phyloP scores from a whole-genome alignment of 2,888 invertebrate species.

The Nematopogon swammerdamellus region DNA sequence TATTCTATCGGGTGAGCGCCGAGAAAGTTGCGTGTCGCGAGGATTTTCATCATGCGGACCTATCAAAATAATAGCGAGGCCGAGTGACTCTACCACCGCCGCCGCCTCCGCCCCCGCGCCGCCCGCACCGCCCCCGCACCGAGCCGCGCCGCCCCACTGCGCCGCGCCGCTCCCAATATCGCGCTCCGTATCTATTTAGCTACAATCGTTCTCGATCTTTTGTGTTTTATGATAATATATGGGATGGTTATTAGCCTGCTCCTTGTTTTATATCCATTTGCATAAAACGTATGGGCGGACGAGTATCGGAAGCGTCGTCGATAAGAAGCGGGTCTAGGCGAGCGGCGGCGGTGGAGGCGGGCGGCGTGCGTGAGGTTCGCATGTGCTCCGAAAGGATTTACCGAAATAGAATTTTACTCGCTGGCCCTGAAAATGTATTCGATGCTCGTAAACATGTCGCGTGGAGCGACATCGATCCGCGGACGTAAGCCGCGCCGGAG shows the following conservation, averaged over 20 bases:
- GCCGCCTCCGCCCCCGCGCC: too few species aligned
- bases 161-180: constrained; percentile 32
- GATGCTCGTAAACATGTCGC: background rate
- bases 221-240: constrained; percentile 37
- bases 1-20: too few species aligned
- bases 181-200: constrained; percentile 31
- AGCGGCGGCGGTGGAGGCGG: background rate
- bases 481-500: background rate
- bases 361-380: background rate
- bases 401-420: background rate
- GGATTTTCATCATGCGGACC: constrained; percentile 46
- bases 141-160: too few species aligned
- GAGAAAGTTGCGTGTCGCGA: constrained; percentile 47
- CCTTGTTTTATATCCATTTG: constrained; percentile 3
- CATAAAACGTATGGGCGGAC: background rate
- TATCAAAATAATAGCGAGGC: constrained; percentile 50
- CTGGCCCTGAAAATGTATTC: background rate
- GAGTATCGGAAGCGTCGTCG: too few species aligned
- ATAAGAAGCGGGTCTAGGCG: too few species aligned
- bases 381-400: background rate
- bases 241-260: constrained; percentile 21
- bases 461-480: background rate
- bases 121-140: too few species aligned
- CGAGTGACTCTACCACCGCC: constrained; percentile 30
- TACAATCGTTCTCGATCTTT: constrained; percentile 37